Evolutionary conservation across 2,888 invertebrate species (phyloP), one percentile per base, ranked within the genome.

Genomic region (Pantelozetes paolii): DNA sequence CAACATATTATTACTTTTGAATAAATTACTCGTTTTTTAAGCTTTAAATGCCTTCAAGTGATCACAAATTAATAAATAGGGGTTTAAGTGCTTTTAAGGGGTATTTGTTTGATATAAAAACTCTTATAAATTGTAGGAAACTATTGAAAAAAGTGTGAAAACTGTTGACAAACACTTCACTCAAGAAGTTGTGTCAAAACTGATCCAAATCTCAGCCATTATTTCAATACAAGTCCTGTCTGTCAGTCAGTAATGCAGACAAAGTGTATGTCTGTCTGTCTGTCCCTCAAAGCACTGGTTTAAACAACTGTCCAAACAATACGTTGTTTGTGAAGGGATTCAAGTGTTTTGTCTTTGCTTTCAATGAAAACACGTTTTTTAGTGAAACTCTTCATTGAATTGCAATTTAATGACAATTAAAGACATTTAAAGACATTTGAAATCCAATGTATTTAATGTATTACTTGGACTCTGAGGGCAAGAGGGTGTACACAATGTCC

Each of bases 401-500:
- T 8, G 5, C 20, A 50, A 50, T 50, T 50, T 6, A 50, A 15
- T 50, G 20, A 50, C 20, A 50, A 50, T 50, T 50, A 20, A n/a
- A 36, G 36, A 36, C 36, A 36, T n/a, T n/a, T n/a, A n/a, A n/a
- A n/a, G n/a, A 15, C 11, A 11, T 42, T 15, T 11, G 28, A 59
- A n/a, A n/a, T n/a, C n/a, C n/a, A 28, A 90, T 91, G 90, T 89
- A 88, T 86, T 83, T 91, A 2, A 89, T 88, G 87, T 90, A 88
- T 81, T 89, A 89, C 80, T 80, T 90, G 77, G 88, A 91, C 80
- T 20, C 20, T 13, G 62, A 50, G 11, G 91, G 91, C 0, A 88
- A 90, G 15, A 86, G 94, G 71, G 88, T 92, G 40, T 94, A 94
- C 81, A 94, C 94, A 6, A 82, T 94, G 72, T 88, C 91, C 86